Percentiles rank a stretch among this genome's conserved stretches.
Evolutionary conservation across 2,113 vertebrate genomes (phyloP).

Genomic region (Picathartes gymnocephalus): DNA sequence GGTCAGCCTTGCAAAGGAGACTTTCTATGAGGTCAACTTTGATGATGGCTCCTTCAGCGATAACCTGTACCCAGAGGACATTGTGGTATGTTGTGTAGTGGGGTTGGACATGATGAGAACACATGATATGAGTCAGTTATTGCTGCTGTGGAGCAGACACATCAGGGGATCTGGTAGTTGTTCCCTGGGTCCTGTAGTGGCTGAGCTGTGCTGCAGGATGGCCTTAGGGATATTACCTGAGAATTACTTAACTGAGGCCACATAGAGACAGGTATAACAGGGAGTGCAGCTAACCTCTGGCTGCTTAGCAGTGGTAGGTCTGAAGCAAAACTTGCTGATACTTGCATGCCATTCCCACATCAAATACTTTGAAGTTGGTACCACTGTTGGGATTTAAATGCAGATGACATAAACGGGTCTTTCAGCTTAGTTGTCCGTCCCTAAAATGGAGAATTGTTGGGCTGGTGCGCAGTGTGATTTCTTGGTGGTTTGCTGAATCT

Average conservation of each 20-base stretch:
- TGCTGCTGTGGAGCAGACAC: neutral
- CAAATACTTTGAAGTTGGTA: neutral
- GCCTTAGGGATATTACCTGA: neutral
- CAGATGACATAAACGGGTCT: neutral
- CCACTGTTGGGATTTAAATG: neutral
- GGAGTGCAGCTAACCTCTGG: neutral
- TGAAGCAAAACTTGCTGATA: neutral
- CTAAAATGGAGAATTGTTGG: neutral
- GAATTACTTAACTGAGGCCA: neutral
- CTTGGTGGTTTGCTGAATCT: neutral
- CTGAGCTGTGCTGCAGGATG: neutral
- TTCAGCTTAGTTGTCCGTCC: neutral
- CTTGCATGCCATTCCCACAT: neutral
- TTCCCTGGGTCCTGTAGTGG: neutral
- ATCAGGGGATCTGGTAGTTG: neutral
- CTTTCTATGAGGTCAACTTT: slow-evolving; percentile 97
- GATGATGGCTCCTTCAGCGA: slow-evolving; percentile 98
- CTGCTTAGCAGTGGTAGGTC: neutral
- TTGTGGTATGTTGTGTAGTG: slow-evolving; percentile 80
- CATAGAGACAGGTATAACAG: neutral
- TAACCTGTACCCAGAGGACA: slow-evolving; percentile 96
- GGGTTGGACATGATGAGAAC: neutral
- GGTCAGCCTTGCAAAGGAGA: slow-evolving; percentile 91
- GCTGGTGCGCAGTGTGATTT: neutral
- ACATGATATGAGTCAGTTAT: neutral